phyloP scores from a whole-genome alignment of 2,888 invertebrate genomes.

The Zele albiditarsus region DNA sequence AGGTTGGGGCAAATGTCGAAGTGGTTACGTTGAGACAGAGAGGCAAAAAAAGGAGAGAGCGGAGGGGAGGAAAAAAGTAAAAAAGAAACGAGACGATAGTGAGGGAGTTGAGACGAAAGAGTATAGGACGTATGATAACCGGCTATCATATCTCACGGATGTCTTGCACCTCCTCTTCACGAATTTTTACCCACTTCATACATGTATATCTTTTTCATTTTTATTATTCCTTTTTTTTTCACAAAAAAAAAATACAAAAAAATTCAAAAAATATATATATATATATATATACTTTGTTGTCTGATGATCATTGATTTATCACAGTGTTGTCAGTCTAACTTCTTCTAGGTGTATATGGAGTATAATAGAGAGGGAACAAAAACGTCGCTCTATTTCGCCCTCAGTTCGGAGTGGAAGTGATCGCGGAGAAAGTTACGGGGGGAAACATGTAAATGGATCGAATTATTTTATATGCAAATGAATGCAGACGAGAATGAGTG shows the following conservation, averaged over 20 bases:
- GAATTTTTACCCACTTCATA: conserved; percentile 22
- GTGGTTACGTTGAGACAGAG: conserved; percentile 24
- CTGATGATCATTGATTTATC: conserved; percentile 9
- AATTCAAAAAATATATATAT: too few relatives aligned
- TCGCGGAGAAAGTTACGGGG: too few relatives aligned
- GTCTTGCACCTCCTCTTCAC: conserved; percentile 43
- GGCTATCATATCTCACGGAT: conserved; percentile 68
- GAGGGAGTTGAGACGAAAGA: conserved; percentile 49
- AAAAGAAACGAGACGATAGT: conserved; percentile 30
- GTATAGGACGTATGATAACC: conserved; percentile 63
- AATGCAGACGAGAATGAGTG: not conserved
- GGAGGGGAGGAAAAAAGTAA: conserved; percentile 27
- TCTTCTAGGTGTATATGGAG: too few relatives aligned
- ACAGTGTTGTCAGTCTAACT: not conserved
- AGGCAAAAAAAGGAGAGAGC: conserved; percentile 20
- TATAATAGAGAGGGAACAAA: too few relatives aligned
- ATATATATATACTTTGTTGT: too few relatives aligned
- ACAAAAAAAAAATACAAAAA: too few relatives aligned
- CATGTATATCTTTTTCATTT: conserved; percentile 1
- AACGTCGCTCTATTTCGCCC: too few relatives aligned
- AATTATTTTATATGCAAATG: not conserved
- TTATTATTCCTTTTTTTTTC: conserved; percentile 2
- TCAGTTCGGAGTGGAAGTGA: too few relatives aligned
- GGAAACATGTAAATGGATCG: not conserved
- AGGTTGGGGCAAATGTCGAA: conserved; percentile 42